These are phyloP conservation scores for Ctenicera cuprea DNA, from an alignment of 2,888 invertebrate genomes.

Conservation along the genomic window DNA sequence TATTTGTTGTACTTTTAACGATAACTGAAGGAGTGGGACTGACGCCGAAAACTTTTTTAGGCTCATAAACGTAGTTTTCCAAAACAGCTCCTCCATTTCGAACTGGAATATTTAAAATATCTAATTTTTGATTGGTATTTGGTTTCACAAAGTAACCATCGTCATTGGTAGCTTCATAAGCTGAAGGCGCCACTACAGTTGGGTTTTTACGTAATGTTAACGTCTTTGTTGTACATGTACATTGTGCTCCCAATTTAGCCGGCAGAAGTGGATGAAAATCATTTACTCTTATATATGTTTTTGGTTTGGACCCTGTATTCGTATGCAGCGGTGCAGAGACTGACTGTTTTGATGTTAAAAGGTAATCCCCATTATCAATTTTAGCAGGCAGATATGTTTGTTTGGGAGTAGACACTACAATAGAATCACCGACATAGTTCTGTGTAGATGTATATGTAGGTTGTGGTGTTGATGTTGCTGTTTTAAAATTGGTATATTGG, in stretches of 20 bases:
- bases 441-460: not conserved
- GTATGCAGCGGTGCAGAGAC: conserved; percentile 29
- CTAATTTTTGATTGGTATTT: not conserved
- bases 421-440: conserved; percentile 27
- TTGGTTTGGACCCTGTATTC: conserved; percentile 72
- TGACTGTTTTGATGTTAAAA: conserved; percentile 30
- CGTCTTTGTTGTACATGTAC: conserved; percentile 80
- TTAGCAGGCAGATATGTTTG: conserved; percentile 30
- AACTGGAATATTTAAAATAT: not conserved
- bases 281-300: conserved; percentile 81
- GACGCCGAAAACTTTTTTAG: conserved; percentile 61
- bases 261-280: conserved; percentile 83
- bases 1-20: conserved; percentile 39
- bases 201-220: conserved; percentile 70
- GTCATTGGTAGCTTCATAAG: conserved; percentile 33
- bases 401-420: conserved; percentile 47
- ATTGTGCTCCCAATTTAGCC: conserved; percentile 83
- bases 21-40: conserved; percentile 61
- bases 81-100: conserved; percentile 50
- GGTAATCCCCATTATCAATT: conserved; percentile 32
- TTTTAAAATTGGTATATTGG: too few species aligned
- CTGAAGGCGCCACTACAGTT: not conserved
- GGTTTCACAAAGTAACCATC: conserved; percentile 54
- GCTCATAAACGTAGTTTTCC: conserved; percentile 64
- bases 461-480: not conserved